phyloP scores from a whole-genome alignment of 2,888 invertebrate species.

The Seladonia tumulorum region DNA sequence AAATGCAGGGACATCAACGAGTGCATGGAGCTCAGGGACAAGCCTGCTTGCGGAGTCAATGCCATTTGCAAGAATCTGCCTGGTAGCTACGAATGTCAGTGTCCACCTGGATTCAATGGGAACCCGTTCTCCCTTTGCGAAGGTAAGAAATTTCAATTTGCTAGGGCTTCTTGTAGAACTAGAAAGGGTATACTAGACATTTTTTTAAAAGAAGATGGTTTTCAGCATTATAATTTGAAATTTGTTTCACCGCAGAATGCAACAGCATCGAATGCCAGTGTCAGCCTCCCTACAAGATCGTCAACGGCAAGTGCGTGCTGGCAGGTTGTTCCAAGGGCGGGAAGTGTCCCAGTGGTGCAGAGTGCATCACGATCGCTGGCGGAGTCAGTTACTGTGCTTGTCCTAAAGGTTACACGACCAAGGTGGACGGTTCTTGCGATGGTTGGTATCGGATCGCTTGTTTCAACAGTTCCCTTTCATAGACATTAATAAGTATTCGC shows the following conservation, averaged over 20 bases:
- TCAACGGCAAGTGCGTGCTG: slow-evolving; percentile 93
- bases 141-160: slow-evolving; percentile 79
- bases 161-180: not conserved
- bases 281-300: slow-evolving; percentile 93
- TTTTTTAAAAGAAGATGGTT: not conserved
- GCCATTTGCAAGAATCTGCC: slow-evolving; percentile 96
- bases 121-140: slow-evolving; percentile 95
- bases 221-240: not conserved
- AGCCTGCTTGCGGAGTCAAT: slow-evolving; percentile 94
- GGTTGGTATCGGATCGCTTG: slow-evolving; percentile 74
- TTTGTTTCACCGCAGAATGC: slow-evolving; percentile 86
- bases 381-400: slow-evolving; percentile 97
- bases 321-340: slow-evolving; percentile 93
- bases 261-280: slow-evolving; percentile 93
- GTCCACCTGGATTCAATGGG: slow-evolving; percentile 94
- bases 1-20: slow-evolving; percentile 95
- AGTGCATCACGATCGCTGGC: slow-evolving; percentile 95
- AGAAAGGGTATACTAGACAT: not conserved
- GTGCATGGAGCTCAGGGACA: slow-evolving; percentile 90
- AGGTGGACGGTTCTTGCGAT: slow-evolving; percentile 92
- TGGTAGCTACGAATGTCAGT: slow-evolving; percentile 96
- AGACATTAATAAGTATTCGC: not conserved
- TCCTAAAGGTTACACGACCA: slow-evolving; percentile 93
- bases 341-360: slow-evolving; percentile 93
- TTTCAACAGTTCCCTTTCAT: not conserved